Evolutionary conservation across 37 sponge, comb jelly and placozoan species (phyloP), one percentile per base, ranked within the genome.

Genomic region (Corticium candelabrum): DNA sequence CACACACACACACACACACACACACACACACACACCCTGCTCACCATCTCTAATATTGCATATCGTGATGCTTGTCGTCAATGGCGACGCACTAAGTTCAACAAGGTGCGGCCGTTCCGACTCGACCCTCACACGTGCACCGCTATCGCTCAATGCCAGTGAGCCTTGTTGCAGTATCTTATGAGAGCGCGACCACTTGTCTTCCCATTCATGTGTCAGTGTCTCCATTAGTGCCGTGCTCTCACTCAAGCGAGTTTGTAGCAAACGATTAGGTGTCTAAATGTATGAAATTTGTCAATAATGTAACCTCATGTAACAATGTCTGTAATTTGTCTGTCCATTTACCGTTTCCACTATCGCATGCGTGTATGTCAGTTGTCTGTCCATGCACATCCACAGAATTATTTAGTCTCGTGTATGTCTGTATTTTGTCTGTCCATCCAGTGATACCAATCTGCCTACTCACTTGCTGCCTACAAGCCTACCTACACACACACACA

Each of bases 1-100:
- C n/a, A n/a, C n/a, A n/a, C n/a, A n/a, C n/a, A n/a, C n/a, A n/a
- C n/a, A n/a, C n/a, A n/a, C n/a, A n/a, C n/a, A n/a, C n/a, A n/a
- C n/a, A n/a, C n/a, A n/a, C n/a, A n/a, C n/a, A n/a, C n/a, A n/a
- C n/a, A n/a, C n/a, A n/a, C n/a, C 21, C 62, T 50, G 15, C 36
- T 32, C 21, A 70, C 73, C 73, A 30, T 70, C 73, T 70, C 21
- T 70, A 5, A 70, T 4, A 70, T 70, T 70, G 73, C 73, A 70
- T 35, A 70, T 70, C 31, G 73, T 70, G 5, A 70, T 15, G 31
- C 73, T 15, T 70, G 73, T 70, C 35, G 35, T 30, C 5, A 70
- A 15, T 15, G 31, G 33, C 5, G 7, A 7, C 35, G 5, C 36
- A 34, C 29, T 15, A 29, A 70, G 5, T 70, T 4, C 73, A 7